Evolutionary conservation across 2,797 vertebrate genomes (phyloP).

Genomic region (Pelochelys cantorii): DNA sequence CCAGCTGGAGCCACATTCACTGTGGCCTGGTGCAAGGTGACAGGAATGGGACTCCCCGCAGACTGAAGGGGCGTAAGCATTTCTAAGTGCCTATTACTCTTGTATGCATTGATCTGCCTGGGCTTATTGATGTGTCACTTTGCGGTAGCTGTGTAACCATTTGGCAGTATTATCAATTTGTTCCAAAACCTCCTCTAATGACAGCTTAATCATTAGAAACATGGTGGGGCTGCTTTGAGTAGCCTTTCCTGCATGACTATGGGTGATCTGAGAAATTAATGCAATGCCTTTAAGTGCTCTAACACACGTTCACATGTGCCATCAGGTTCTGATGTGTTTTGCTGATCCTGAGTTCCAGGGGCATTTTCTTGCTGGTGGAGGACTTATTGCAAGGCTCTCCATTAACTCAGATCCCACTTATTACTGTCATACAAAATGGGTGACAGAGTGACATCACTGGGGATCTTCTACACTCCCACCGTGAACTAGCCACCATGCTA

Average conservation of each 20-base stretch:
- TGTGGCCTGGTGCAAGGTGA: too few relatives aligned
- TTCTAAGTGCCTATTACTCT: too few relatives aligned
- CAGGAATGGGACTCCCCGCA: too few relatives aligned
- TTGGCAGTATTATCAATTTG: too few relatives aligned
- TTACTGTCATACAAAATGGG: not conserved
- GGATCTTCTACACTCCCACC: too few relatives aligned
- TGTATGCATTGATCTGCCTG: too few relatives aligned
- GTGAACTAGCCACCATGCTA: too few relatives aligned
- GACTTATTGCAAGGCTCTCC: not conserved
- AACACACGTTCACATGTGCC: not conserved
- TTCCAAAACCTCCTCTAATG: too few relatives aligned
- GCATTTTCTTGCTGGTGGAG: not conserved
- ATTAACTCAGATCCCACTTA: not conserved
- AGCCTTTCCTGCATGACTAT: not conserved
- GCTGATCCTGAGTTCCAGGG: not conserved
- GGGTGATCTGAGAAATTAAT: not conserved
- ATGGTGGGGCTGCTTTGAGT: not conserved
- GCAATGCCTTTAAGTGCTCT: not conserved
- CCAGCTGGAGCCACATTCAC: too few relatives aligned
- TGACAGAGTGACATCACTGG: not conserved
- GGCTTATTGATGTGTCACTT: too few relatives aligned
- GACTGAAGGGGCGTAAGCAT: too few relatives aligned
- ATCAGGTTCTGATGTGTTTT: not conserved
- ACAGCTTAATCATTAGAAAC: not conserved
- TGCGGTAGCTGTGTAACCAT: too few relatives aligned